Percentiles rank a stretch among this genome's conserved stretches.
These are phyloP conservation scores for Ciconia nigra DNA, from an alignment of 2,797 vertebrate species.

Conservation along the genomic window DNA sequence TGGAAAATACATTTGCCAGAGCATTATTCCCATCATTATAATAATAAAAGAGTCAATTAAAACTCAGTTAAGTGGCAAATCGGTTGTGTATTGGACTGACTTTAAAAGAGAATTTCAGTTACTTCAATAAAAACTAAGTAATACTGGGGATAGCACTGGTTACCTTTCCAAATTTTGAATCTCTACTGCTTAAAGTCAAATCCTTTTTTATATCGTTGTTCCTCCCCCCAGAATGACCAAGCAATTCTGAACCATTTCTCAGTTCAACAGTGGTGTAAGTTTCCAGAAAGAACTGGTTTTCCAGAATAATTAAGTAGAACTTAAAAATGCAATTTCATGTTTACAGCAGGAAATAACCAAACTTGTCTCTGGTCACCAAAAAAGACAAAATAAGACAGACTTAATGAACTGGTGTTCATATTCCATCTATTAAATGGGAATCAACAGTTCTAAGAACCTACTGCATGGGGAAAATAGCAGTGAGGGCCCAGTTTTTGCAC, in stretches of 20 bases:
- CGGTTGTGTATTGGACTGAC: neutral
- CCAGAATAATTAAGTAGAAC: neutral
- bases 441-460: neutral
- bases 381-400: neutral
- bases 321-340: neutral
- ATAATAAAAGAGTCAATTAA: conserved; percentile 42
- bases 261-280: neutral
- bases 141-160: neutral
- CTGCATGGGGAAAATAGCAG: neutral
- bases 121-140: neutral
- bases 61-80: conserved; percentile 41
- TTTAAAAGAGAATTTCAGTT: neutral
- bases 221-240: neutral
- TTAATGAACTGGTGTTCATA: neutral
- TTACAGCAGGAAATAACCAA: neutral
- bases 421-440: neutral
- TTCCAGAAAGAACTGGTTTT: neutral
- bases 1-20: conserved; percentile 34
- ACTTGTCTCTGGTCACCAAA: neutral
- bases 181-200: neutral
- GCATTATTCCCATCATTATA: conserved; percentile 29
- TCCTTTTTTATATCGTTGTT: neutral
- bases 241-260: neutral
- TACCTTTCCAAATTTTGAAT: neutral
- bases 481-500: neutral